Conservation (phyloP, 2,113 vertebrate genomes). For the Nycticryphes semicollaris region DNA sequence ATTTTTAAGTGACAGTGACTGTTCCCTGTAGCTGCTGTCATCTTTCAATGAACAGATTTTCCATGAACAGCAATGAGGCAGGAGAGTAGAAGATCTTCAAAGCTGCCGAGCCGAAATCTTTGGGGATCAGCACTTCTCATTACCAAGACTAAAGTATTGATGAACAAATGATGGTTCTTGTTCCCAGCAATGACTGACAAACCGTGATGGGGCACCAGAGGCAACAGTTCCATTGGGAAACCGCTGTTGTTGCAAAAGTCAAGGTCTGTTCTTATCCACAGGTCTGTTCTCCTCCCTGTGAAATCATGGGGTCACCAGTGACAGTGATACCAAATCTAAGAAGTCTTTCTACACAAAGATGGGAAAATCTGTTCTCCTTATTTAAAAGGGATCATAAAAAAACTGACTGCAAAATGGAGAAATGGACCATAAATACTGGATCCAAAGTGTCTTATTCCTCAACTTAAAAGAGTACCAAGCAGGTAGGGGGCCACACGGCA, state of each 20-base stretch:
- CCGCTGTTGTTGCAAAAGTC: neutral
- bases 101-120: neutral
- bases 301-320: neutral
- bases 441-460: neutral
- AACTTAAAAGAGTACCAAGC: neutral
- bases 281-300: accelerated
- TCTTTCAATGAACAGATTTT: neutral
- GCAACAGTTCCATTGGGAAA: neutral
- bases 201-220: neutral
- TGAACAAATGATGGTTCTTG: neutral
- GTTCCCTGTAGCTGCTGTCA: neutral
- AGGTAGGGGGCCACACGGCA: neutral
- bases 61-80: neutral
- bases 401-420: neutral
- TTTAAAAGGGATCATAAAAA: neutral
- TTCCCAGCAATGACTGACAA: neutral
- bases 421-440: neutral
- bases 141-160: neutral
- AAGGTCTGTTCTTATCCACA: neutral
- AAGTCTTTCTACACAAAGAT: neutral
- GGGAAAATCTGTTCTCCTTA: neutral
- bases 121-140: neutral
- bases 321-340: neutral
- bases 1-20: neutral
- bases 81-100: neutral